Base-by-base conservation (phyloP, 1,140 invertebrate species). In the Anoplolepis gracilipes region DNA sequence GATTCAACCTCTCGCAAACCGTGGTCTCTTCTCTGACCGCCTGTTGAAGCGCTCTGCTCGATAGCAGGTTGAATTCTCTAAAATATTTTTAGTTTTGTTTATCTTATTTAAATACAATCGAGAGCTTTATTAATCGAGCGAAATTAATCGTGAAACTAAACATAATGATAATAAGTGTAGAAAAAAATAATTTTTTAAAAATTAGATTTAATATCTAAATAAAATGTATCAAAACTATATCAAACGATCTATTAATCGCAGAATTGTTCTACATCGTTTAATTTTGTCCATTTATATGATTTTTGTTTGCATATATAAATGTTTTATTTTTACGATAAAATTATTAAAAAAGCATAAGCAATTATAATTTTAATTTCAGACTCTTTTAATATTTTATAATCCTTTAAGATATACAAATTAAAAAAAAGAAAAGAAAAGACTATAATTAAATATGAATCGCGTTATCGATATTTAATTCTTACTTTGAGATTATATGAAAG, bases 1-100 rank as follows among this genome's bases (percentile, higher is more conserved):
- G 93, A 85, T 96, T 95, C 61, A 97, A 91, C 87, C 96, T 95
- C 88, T 97, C 97, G 87, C 96, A 96, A 7, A 97, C 94, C 33
- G 95, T 95, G 33, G 96, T 96, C 87, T 96, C 96, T 87, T 96
- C 95, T 79, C 95, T 93, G 7, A 95, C 93, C 33, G 96, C 96
- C 93, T 96, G 95, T 67, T 95, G 93, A 4, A 94, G 69, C 0
- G 95, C 95, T 90, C 94, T 93, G 2, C 88, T 92, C 16, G 95
- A 95, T 13, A 96, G 86, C 28, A 95, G 78, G 87, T 92, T 92
- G 79, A 96, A 95, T 90, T 96, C 95, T 67, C 95, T 96, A 64
- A 36, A 93, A 92, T 49, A 19, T 82, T 19, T 64, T 61, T 13
- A 19, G 8, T 5, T 7, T 13, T 13, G 7, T 84, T 53, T 6